Conservation (phyloP, 2,113 vertebrate species). For the Alouatta palliata region DNA sequence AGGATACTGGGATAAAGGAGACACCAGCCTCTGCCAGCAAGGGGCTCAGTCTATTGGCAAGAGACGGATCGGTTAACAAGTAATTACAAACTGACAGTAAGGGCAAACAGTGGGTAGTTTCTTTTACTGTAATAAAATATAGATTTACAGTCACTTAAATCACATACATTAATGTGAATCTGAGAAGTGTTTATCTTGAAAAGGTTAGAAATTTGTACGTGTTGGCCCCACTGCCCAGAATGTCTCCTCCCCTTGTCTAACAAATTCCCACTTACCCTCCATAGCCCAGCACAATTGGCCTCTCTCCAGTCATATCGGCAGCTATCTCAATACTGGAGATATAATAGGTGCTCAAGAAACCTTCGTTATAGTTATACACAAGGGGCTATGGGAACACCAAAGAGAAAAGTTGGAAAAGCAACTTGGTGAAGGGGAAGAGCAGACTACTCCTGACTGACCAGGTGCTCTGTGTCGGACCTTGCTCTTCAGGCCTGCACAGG, state of each 20-base stretch:
- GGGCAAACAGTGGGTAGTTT: neutral
- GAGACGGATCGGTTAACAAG: neutral
- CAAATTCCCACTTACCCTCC: neutral
- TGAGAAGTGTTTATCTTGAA: neutral
- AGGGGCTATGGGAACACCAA: neutral
- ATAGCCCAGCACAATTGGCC: neutral
- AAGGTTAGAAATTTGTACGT: neutral
- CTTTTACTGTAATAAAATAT: conserved; percentile 14
- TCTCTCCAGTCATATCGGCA: neutral
- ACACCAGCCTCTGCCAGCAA: neutral
- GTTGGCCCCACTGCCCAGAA: neutral
- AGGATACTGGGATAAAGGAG: neutral
- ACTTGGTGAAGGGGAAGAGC: neutral
- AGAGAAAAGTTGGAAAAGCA: no score
- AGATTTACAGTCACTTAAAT: neutral
- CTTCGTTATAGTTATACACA: neutral
- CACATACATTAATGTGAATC: neutral
- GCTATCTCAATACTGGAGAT: neutral
- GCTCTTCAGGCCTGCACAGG: neutral
- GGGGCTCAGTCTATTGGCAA: neutral
- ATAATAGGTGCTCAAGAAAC: neutral
- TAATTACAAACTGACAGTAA: neutral
- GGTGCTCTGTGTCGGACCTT: neutral
- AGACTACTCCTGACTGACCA: neutral
- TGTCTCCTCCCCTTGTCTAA: neutral